Base-by-base conservation (phyloP, 23 tunicate species). In the Clavelina lepadiformis region DNA sequence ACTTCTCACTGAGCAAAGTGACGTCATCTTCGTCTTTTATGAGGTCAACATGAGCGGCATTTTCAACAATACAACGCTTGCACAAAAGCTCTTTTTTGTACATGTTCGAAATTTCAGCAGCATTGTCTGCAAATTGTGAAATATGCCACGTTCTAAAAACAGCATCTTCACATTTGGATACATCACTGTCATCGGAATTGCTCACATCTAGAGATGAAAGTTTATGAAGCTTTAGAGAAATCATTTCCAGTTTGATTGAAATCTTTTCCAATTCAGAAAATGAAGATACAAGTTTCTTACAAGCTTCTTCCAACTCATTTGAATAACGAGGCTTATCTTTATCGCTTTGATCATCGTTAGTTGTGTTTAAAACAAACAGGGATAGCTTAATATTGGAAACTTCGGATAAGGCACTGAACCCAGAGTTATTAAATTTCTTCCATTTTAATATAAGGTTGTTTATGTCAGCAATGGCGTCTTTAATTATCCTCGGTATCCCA, bases 21-120 rank as follows among this genome's bases (percentile, higher is more conserved):
- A 29, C 54, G 46, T 53, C 75, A 5, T 41, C 57, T 2, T 61
- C 30, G 2, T 15, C n/a, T 32, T 47, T 31, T 54, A 54, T 52
- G 28, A 28, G 56, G 51, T 86, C 95, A 72, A 86, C 76, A 67
- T 86, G 95, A 46, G 95, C 95, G 2, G 64, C 80, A 71, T 51
- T 71, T 71, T 86, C 95, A 54, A 78, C 85, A 56, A 86, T 78
- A 28, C 67, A 69, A 38, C 33, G 11, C 45, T 86, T 86, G 1
- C 74, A 78, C 0, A 13, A 19, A 22, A 78, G 31, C 46, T 86
- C 95, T 37, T 66, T 64, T 11, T 46, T 25, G 53, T 58, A 38
- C 95, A 86, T 78, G 2, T 77, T 64, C 45, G 56, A 37, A 31
- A 86, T 57, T 33, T 71, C 78, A 23, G 30, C 33, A 1, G 70